phyloP scores from a whole-genome alignment of 2,113 vertebrate species.

The Condylura cristata region DNA sequence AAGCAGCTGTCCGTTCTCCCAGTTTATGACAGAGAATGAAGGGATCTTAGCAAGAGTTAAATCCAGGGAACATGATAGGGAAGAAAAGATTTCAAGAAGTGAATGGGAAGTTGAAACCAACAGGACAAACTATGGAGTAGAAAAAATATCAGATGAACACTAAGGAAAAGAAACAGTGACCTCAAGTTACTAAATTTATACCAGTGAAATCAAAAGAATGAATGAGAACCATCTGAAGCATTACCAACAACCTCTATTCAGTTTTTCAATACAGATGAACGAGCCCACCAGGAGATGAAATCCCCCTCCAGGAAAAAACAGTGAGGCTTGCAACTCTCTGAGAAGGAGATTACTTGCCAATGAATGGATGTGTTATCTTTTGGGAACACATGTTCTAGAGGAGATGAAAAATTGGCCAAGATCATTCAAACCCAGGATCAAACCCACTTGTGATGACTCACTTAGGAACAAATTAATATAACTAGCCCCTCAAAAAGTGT shows the following conservation, averaged over 20 bases:
- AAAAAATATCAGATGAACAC: background rate
- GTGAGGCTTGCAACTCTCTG: background rate
- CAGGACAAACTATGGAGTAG: background rate
- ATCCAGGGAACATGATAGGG: background rate
- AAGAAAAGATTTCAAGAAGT: background rate
- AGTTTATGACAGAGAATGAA: background rate
- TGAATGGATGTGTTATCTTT: background rate
- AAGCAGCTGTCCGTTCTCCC: background rate
- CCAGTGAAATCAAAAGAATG: background rate
- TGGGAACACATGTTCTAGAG: background rate
- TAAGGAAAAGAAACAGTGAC: background rate
- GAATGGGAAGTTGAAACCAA: background rate
- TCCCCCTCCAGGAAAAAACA: background rate
- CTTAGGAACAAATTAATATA: background rate
- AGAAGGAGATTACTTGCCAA: background rate
- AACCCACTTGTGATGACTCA: constrained; percentile 35
- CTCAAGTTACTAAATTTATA: no score
- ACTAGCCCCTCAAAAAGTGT: background rate
- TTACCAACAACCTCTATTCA: background rate
- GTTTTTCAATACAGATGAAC: background rate
- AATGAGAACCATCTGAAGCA: background rate
- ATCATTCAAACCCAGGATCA: background rate
- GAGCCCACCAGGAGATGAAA: background rate
- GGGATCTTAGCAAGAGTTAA: background rate
- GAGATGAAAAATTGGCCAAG: background rate